Evolutionary conservation across 2,888 invertebrate genomes (phyloP).

Genomic region (Cantharis rustica): DNA sequence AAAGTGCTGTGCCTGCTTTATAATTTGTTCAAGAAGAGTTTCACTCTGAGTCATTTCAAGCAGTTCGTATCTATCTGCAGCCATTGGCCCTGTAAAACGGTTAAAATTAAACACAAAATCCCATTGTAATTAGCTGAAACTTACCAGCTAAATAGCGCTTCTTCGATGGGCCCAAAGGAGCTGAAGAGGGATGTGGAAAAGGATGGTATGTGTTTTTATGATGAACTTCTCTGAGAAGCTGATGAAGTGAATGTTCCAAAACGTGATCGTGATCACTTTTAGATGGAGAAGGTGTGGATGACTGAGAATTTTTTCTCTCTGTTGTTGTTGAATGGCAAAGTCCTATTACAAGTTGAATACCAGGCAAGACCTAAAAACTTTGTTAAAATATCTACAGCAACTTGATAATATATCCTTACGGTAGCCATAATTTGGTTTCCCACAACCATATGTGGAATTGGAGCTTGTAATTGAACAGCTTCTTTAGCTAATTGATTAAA

Average conservation of each 20-base stretch:
- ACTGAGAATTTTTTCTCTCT: constrained; percentile 58
- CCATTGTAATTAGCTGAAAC: neutral
- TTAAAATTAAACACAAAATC: neutral
- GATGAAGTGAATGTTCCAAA: constrained; percentile 95
- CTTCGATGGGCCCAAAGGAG: constrained; percentile 91
- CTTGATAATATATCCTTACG: constrained; percentile 59
- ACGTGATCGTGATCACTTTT: constrained; percentile 91
- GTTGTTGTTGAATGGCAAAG: constrained; percentile 82
- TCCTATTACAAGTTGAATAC: constrained; percentile 89
- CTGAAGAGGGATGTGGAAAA: constrained; percentile 93
- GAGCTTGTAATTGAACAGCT: constrained; percentile 90
- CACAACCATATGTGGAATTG: constrained; percentile 95
- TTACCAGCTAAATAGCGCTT: constrained; percentile 83
- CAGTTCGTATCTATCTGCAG: constrained; percentile 84
- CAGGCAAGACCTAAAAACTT: constrained; percentile 79
- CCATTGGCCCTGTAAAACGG: constrained; percentile 71
- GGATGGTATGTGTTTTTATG: constrained; percentile 92
- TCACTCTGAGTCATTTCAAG: constrained; percentile 90
- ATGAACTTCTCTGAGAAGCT: constrained; percentile 89
- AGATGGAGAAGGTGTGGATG: constrained; percentile 54
- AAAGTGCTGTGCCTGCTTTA: constrained; percentile 94
- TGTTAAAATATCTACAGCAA: neutral
- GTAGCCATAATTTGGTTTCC: constrained; percentile 97
- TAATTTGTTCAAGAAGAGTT: constrained; percentile 93
- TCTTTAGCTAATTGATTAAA: constrained; percentile 94